Conservation (phyloP, 2,888 invertebrate genomes). For the Eubasilissa splendida region DNA sequence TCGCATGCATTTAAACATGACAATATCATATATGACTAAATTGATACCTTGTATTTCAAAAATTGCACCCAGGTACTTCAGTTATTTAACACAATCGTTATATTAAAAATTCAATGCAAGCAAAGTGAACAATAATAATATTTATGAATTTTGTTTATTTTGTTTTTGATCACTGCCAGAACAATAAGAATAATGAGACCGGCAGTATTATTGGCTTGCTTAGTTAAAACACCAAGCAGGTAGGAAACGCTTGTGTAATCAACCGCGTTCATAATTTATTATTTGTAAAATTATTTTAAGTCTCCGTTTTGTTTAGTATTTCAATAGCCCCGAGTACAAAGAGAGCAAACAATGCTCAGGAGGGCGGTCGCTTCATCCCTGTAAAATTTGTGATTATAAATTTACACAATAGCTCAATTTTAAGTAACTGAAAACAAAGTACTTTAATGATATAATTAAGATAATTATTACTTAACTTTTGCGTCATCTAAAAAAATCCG, state of each 20-base stretch:
- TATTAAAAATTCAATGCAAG: not conserved
- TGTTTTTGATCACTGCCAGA: not conserved
- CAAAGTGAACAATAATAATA: too few relatives aligned
- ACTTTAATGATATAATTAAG: not conserved
- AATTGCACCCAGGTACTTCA: not conserved
- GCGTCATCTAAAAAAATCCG: too few relatives aligned
- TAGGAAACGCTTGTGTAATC: slow-evolving; percentile 4
- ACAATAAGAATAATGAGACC: not conserved
- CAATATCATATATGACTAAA: too few relatives aligned
- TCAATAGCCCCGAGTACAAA: slow-evolving; percentile 17
- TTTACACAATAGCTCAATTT: slow-evolving; percentile 20
- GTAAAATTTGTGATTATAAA: slow-evolving; percentile 13
- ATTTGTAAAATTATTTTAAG: slow-evolving; percentile 28
- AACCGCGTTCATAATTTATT: slow-evolving; percentile 19
- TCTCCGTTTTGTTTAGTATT: slow-evolving; percentile 29
- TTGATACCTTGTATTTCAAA: too few relatives aligned
- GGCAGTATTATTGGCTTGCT: not conserved
- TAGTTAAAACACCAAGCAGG: slow-evolving; percentile 16
- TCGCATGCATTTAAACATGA: too few relatives aligned
- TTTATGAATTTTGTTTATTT: too few relatives aligned
- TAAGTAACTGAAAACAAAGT: slow-evolving; percentile 2
- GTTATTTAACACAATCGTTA: not conserved
- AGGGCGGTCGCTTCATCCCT: slow-evolving; percentile 15
- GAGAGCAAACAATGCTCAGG: slow-evolving; percentile 9
- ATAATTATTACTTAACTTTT: too few relatives aligned